phyloP scores from a whole-genome alignment of 1,140 invertebrate species.

The Drosophila kepulauana region DNA sequence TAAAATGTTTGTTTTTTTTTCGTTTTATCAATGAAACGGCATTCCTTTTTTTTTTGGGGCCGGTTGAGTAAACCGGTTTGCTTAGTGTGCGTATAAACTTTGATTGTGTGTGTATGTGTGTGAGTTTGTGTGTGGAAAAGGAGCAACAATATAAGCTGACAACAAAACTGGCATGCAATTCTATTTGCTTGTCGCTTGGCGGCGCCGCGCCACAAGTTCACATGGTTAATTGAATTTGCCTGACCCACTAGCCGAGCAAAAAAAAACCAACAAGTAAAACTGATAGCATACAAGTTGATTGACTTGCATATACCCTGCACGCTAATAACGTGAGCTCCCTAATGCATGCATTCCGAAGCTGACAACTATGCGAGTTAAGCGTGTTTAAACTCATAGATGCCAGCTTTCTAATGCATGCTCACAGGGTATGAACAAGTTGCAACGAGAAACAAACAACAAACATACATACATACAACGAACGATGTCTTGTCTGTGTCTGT shows the following conservation, averaged over 20 bases:
- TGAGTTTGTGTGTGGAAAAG: conserved; percentile 26
- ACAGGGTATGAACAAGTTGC: conserved; percentile 20
- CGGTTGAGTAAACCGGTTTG: conserved; percentile 50
- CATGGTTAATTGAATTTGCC: conserved; percentile 79
- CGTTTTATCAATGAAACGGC: conserved; percentile 70
- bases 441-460: neutral
- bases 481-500: neutral
- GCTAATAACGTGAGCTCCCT: neutral
- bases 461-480: neutral
- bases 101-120: conserved; percentile 6
- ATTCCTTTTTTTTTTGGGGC: conserved; percentile 26
- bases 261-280: conserved; percentile 24
- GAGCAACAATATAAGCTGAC: conserved; percentile 3
- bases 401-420: conserved; percentile 4
- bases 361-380: neutral
- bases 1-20: conserved; percentile 27
- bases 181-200: conserved; percentile 55
- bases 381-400: neutral
- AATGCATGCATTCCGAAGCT: too few relatives aligned
- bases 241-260: conserved; percentile 66
- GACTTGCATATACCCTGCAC: conserved; percentile 22
- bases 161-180: conserved; percentile 58
- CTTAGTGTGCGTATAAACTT: neutral
- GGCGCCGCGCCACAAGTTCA: conserved; percentile 79
- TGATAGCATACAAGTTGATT: neutral